phyloP scores from a whole-genome alignment of 64 coral and sea anemone genomes.

The Stichodactyla helianthus region DNA sequence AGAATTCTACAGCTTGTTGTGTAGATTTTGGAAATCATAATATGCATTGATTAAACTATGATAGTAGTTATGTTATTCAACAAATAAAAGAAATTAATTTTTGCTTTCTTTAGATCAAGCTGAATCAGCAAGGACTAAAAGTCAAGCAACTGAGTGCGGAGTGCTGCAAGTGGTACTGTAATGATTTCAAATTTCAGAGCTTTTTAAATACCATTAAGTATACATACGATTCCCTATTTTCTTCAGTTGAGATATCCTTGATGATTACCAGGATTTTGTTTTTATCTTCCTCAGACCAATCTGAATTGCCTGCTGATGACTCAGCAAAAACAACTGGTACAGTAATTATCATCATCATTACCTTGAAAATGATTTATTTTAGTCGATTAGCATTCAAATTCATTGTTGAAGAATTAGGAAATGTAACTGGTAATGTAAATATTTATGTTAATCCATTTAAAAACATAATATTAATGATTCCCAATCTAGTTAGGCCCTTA shows the following conservation, averaged over 20 bases:
- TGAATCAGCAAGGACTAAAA: background rate
- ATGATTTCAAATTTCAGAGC: background rate
- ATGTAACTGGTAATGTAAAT: background rate
- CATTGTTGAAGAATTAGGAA: background rate
- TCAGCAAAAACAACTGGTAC: background rate
- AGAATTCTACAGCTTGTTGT: no score
- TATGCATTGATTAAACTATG: no score
- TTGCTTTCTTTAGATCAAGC: background rate
- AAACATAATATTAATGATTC: no score
- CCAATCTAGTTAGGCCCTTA: no score
- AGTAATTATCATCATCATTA: background rate
- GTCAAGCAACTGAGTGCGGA: background rate
- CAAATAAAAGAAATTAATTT: no score
- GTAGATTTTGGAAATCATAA: no score
- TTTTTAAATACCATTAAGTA: no score
- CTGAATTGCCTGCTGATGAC: background rate
- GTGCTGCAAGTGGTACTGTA: conserved; percentile 1
- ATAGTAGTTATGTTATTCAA: no score
- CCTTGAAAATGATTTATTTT: no score
- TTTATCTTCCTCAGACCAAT: background rate
- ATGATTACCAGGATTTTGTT: background rate
- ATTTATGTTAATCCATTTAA: background rate
- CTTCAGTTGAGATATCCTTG: background rate
- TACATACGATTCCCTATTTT: no score
- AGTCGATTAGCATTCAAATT: no score